Percentiles rank a stretch among this genome's conserved stretches.
phyloP scores from a whole-genome alignment of 2,113 vertebrate species.

The Perognathus longimembris region DNA sequence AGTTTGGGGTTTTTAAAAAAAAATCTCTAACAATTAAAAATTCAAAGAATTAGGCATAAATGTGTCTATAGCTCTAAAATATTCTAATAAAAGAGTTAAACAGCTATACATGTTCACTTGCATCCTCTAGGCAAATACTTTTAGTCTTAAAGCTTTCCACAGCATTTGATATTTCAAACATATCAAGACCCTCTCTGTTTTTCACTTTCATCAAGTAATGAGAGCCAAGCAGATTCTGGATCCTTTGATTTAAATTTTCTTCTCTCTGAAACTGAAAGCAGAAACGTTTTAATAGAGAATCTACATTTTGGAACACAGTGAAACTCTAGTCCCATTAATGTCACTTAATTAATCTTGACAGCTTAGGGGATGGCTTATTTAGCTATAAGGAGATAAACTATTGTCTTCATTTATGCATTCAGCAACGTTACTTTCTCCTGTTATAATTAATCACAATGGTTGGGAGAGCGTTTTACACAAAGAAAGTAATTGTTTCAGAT shows the following conservation, averaged over 20 bases:
- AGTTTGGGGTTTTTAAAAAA: not conserved
- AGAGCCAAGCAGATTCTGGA: conserved; percentile 10
- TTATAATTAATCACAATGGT: conserved; percentile 42
- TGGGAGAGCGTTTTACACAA: conserved; percentile 38
- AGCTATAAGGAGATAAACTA: conserved; percentile 23
- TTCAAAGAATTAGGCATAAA: conserved; percentile 23
- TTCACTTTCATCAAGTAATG: conserved; percentile 56
- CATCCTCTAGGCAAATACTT: conserved; percentile 9
- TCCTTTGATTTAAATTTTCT: not conserved
- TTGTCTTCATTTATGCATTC: conserved; percentile 32
- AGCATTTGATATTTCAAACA: not conserved
- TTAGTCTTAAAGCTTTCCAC: conserved; percentile 15
- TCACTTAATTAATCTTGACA: conserved; percentile 54
- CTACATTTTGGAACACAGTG: conserved; percentile 1
- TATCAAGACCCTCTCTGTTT: not conserved
- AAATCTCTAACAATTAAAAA: conserved; percentile 29
- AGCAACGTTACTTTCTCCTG: conserved; percentile 37
- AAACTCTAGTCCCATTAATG: not conserved
- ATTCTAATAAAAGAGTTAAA: conserved; percentile 14
- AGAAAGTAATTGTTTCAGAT: conserved; percentile 56
- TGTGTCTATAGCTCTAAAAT: not conserved
- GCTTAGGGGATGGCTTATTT: not conserved
- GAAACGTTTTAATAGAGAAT: conserved; percentile 22
- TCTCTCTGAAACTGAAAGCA: conserved; percentile 59
- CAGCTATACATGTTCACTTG: conserved; percentile 49